Evolutionary conservation across 1,140 invertebrate species (phyloP), one percentile per base, ranked within the genome.

Genomic region (Drosophila kikkawai): DNA sequence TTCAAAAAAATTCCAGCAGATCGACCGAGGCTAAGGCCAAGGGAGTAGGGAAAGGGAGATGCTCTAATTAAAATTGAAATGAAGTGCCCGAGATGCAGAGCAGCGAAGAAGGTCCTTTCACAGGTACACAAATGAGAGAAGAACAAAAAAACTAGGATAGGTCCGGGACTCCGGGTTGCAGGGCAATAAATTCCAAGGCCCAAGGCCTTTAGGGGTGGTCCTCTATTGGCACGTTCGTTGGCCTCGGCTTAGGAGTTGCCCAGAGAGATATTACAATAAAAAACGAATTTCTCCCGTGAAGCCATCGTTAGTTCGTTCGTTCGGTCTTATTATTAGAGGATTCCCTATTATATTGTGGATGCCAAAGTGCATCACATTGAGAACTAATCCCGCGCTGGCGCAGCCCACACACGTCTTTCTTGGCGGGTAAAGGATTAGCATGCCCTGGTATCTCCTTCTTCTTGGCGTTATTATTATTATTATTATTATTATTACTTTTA

Each of bases 1-100:
- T 58, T 44, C 22, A 56, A 56, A 29, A 29, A 48, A 57, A 73
- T 61, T 55, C 41, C 36, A 9, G 78, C 82, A 78, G 64, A 78
- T 78, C 83, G 44, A 26, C 8, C 36, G 34, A 26, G 26, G 26
- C 26, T 26, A 26, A 26, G 22, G 34, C 34, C 12, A 7, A 22
- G 34, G 4, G 12, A 15, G 4, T 15, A 5, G 50, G 32, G 26
- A 11, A 29, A 55, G 34, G 56, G 57, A 58, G 64, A 48, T 81
- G 84, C 80, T 88, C 84, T 88, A 88, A 88, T 88, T 90, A 88
- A 88, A 88, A 88, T 88, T 88, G 80, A 84, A 84, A 87, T 87
- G 77, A 84, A 80, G 80, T 83, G 68, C 61, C 78, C 53, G 50
- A 64, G 55, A 88, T 83, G 80, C 85, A 71, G 58, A 47, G 65